Evolutionary conservation across 2,888 invertebrate genomes (phyloP).

Genomic region (Mesoligia furuncula): DNA sequence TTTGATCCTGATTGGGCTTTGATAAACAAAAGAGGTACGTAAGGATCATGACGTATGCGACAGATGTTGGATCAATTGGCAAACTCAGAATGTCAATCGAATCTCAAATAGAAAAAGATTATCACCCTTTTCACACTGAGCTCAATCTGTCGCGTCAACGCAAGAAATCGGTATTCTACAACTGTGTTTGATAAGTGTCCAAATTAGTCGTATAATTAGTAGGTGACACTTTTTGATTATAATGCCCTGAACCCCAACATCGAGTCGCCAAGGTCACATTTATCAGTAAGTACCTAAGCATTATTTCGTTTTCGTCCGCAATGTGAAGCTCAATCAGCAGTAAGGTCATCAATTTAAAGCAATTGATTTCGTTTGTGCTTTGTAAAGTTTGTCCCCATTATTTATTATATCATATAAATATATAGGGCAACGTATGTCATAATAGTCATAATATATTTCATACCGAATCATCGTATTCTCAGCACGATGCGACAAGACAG

Average conservation of each 20-base stretch:
- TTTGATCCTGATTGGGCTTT: no score
- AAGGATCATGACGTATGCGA: neutral
- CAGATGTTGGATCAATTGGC: neutral
- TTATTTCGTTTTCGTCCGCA: constrained; percentile 61
- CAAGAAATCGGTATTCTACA: constrained; percentile 5
- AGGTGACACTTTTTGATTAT: constrained; percentile 20
- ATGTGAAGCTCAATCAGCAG: constrained; percentile 69
- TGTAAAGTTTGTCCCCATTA: constrained; percentile 60
- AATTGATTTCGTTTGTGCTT: constrained; percentile 74
- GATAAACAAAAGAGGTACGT: neutral
- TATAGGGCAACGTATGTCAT: constrained; percentile 15
- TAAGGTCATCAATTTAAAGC: constrained; percentile 80
- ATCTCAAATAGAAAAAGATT: neutral
- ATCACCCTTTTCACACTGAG: neutral
- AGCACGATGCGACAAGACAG: constrained; percentile 23
- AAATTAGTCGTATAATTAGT: constrained; percentile 3
- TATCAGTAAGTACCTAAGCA: constrained; percentile 53
- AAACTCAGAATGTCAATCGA: neutral
- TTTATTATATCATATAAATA: constrained; percentile 41
- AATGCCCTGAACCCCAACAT: constrained; percentile 38
- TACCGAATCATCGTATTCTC: constrained; percentile 19
- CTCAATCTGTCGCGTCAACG: neutral
- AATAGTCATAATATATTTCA: constrained; percentile 10
- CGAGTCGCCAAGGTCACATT: constrained; percentile 61
- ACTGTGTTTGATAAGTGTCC: neutral